Conservation (phyloP, 2,888 invertebrate species). For the Pyrrhia umbra region DNA sequence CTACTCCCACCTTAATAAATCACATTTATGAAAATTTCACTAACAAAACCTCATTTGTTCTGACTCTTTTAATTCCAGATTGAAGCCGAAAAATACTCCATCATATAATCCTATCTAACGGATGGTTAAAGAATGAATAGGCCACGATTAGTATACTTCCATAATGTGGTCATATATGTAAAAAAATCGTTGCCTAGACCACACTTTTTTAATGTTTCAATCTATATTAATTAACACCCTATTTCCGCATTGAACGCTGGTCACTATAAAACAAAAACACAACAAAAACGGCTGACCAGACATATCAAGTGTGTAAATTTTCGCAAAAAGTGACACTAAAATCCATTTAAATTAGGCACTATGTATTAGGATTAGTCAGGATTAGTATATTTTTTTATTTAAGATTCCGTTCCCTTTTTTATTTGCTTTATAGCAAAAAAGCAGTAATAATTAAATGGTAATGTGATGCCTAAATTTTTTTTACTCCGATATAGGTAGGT, state of each 20-base stretch:
- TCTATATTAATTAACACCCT: slow-evolving; percentile 9
- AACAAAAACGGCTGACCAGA: slow-evolving; percentile 1
- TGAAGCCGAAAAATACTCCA: too few species aligned
- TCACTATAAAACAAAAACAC: slow-evolving; percentile 18
- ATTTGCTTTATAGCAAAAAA: neutral
- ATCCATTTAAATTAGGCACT: slow-evolving; percentile 5
- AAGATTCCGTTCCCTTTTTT: neutral
- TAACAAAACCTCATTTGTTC: too few species aligned
- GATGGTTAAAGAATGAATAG: slow-evolving; percentile 3
- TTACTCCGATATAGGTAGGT: too few species aligned
- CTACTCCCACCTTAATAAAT: too few species aligned
- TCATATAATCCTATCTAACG: neutral
- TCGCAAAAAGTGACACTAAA: neutral
- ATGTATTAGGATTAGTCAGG: neutral
- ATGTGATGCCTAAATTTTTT: neutral
- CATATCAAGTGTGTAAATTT: neutral
- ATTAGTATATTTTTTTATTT: neutral
- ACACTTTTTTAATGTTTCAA: slow-evolving; percentile 25
- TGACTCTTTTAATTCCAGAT: too few species aligned
- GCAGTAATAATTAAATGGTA: neutral
- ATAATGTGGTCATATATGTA: slow-evolving; percentile 33
- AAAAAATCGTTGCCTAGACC: slow-evolving; percentile 28
- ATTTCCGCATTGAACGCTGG: slow-evolving; percentile 44
- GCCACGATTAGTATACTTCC: slow-evolving; percentile 14
- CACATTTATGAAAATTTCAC: too few species aligned